phyloP scores from a whole-genome alignment of 1,140 invertebrate species.

The honey bee (Apis mellifera) region Amel_HAv3.1 CM009942.2:5954501-5955000 shows the following conservation, averaged over 20 bases:
- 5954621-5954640: conserved; percentile 45
- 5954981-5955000: too few species aligned
- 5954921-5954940: not conserved
- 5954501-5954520: too few species aligned
- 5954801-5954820: conserved; percentile 63
- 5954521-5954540: not conserved
- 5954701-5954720: conserved; percentile 52
- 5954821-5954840: conserved; percentile 68
- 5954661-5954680: conserved; percentile 31
- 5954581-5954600: not conserved
- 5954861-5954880: conserved; percentile 62
- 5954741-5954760: conserved; percentile 41
- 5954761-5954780: conserved; percentile 64
- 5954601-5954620: not conserved
- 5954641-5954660: conserved; percentile 34
- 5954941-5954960: not conserved
- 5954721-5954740: conserved; percentile 50
- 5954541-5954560: not conserved
- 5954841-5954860: conserved; percentile 56
- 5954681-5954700: conserved; percentile 34
- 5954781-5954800: conserved; percentile 48
- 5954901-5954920: conserved; percentile 12
- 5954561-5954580: not conserved
- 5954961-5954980: not conserved
- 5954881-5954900: conserved; percentile 26